Evolutionary conservation across 2,888 invertebrate species (phyloP).

Genomic region (Perizoma flavofasciatum): DNA sequence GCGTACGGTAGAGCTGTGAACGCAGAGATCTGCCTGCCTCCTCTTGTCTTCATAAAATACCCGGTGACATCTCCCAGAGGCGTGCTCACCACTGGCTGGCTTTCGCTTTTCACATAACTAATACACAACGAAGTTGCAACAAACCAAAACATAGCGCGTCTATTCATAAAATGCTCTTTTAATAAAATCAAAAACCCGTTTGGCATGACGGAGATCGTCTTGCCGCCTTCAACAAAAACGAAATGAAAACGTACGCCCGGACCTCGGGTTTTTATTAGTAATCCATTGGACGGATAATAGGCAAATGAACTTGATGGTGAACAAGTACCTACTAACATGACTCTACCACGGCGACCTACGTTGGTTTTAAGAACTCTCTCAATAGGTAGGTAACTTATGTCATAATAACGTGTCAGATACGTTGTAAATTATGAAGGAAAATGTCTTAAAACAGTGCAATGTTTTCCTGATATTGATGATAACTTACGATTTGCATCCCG

Average conservation of each 20-base stretch:
- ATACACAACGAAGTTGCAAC: slow-evolving; percentile 26
- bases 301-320: slow-evolving; percentile 44
- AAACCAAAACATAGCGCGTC: slow-evolving; percentile 23
- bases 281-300: slow-evolving; percentile 39
- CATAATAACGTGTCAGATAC: neutral
- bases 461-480: no score
- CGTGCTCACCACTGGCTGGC: slow-evolving; percentile 57
- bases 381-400: neutral
- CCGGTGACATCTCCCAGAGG: slow-evolving; percentile 83
- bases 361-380: slow-evolving; percentile 7
- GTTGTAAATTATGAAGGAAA: neutral
- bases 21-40: slow-evolving; percentile 82
- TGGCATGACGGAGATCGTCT: slow-evolving; percentile 41
- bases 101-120: slow-evolving; percentile 46
- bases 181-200: slow-evolving; percentile 44
- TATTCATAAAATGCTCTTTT: slow-evolving; percentile 29
- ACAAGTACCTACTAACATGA: slow-evolving; percentile 1
- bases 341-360: slow-evolving; percentile 11
- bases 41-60: slow-evolving; percentile 79
- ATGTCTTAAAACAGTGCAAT: no score
- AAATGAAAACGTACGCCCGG: slow-evolving; percentile 53
- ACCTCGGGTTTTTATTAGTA: slow-evolving; percentile 56
- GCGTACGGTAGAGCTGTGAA: slow-evolving; percentile 88
- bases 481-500: no score
- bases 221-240: slow-evolving; percentile 51